phyloP scores from a whole-genome alignment of 2,797 vertebrate species.

The Amphiprion clarkii region DNA sequence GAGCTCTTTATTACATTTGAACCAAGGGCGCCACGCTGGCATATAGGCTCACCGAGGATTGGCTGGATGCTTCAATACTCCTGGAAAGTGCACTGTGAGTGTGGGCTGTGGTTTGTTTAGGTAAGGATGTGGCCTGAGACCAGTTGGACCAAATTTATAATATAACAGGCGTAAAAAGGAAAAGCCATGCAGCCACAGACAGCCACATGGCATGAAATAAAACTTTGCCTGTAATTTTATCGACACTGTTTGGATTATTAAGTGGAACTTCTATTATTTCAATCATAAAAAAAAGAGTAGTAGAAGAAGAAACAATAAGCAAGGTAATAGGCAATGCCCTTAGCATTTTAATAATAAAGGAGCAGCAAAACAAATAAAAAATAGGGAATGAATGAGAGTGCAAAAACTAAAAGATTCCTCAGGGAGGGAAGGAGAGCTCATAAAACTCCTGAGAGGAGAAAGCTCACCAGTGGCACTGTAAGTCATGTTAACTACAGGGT shows the following conservation, averaged over 20 bases:
- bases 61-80: slow-evolving; percentile 45
- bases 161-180: slow-evolving; percentile 20
- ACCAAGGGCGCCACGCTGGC: slow-evolving; percentile 60
- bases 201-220: not conserved
- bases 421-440: slow-evolving; percentile 65
- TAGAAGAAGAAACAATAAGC: slow-evolving; percentile 9
- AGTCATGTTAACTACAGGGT: slow-evolving; percentile 84
- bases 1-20: slow-evolving; percentile 77
- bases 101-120: slow-evolving; percentile 62
- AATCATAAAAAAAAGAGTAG: slow-evolving; percentile 14
- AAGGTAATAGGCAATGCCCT: slow-evolving; percentile 31
- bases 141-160: slow-evolving; percentile 35
- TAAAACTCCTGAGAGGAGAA: slow-evolving; percentile 67
- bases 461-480: slow-evolving; percentile 83
- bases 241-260: slow-evolving; percentile 23
- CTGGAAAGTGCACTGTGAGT: slow-evolving; percentile 38
- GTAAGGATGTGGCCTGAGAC: slow-evolving; percentile 43
- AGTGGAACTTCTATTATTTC: slow-evolving; percentile 31
- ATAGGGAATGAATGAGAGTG: slow-evolving; percentile 51
- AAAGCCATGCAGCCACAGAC: slow-evolving; percentile 27
- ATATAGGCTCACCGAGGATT: slow-evolving; percentile 55
- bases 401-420: slow-evolving; percentile 71
- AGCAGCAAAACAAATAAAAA: slow-evolving; percentile 36
- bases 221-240: not conserved
- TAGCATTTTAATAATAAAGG: slow-evolving; percentile 50